Conservation (phyloP, 2,797 vertebrate genomes). For the Tragelaphus eurycerus region DNA sequence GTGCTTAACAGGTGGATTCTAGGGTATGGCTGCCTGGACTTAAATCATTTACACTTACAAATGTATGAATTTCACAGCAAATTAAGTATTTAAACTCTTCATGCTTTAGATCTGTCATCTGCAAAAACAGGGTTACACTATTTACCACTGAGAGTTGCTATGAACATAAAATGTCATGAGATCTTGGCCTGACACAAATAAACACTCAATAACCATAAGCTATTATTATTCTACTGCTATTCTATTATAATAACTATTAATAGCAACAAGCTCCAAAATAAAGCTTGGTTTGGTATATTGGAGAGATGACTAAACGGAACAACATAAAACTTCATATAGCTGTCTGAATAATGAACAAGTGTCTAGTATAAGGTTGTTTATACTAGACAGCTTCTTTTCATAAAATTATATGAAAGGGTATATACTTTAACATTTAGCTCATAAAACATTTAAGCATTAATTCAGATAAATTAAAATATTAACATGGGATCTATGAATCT, state of each 20-base stretch:
- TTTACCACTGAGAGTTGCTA: not conserved
- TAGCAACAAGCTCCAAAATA: not conserved
- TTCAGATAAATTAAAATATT: conserved; percentile 11
- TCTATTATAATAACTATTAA: not conserved
- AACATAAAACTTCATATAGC: not conserved
- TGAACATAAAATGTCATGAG: not conserved
- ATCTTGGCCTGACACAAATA: conserved; percentile 1
- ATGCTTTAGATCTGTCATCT: conserved; percentile 11
- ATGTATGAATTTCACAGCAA: not conserved
- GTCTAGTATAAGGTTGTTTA: not conserved
- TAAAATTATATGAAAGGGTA: not conserved
- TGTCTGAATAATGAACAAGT: not conserved
- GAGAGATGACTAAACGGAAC: not conserved
- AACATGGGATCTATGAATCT: not conserved
- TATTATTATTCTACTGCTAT: not conserved
- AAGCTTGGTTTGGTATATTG: not conserved
- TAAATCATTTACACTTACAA: conserved; percentile 10
- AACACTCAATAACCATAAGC: not conserved
- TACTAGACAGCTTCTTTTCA: not conserved
- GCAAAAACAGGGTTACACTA: not conserved
- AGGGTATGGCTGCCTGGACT: not conserved
- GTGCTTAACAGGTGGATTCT: not conserved
- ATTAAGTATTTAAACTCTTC: conserved; percentile 5
- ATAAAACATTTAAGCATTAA: conserved; percentile 30
- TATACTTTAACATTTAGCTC: not conserved